Evolutionary conservation across 2,888 invertebrate species (phyloP).

Genomic region (Plebejus anna): DNA sequence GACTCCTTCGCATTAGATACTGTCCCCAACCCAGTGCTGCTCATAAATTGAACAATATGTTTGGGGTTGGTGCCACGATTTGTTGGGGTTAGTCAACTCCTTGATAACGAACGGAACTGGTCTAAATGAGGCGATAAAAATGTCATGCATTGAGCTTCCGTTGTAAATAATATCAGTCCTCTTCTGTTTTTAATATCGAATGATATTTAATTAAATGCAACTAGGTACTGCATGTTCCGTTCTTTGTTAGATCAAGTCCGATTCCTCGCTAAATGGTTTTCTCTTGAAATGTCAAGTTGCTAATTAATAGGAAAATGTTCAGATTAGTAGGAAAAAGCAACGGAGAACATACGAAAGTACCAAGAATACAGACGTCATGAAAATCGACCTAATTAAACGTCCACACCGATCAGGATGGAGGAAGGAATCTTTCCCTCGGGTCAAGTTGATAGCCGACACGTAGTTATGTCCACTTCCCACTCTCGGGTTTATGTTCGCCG

Average conservation of each 20-base stretch:
- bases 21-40: too few species aligned
- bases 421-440: not conserved
- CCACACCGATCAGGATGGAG: not conserved
- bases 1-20: too few species aligned
- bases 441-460: not conserved
- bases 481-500: not conserved
- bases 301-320: too few species aligned
- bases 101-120: not conserved
- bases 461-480: not conserved
- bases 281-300: too few species aligned
- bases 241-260: too few species aligned
- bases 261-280: too few species aligned
- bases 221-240: too few species aligned
- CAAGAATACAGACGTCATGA: not conserved
- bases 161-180: too few species aligned
- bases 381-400: slow-evolving; percentile 13
- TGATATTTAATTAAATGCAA: too few species aligned
- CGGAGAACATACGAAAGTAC: not conserved
- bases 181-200: too few species aligned
- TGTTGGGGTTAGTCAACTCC: not conserved
- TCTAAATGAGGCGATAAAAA: not conserved
- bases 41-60: too few species aligned
- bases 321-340: not conserved
- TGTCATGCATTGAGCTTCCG: not conserved
- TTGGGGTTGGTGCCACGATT: not conserved